Evolutionary conservation across 2,113 vertebrate genomes (phyloP).

Genomic region (Perccottus glenii): DNA sequence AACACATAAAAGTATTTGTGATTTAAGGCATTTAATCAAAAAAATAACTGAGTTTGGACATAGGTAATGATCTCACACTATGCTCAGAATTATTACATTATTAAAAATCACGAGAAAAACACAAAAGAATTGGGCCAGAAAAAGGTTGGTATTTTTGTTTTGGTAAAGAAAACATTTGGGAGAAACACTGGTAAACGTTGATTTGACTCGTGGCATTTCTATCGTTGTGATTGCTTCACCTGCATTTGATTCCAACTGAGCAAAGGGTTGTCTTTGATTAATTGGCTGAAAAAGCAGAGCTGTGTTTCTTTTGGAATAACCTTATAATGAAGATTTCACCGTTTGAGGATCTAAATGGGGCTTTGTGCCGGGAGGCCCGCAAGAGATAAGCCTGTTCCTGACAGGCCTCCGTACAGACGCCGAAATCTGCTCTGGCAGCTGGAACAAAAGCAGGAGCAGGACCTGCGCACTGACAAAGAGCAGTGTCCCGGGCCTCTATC

Average conservation of each 20-base stretch:
- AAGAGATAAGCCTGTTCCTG: slow-evolving; percentile 79
- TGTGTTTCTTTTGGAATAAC: slow-evolving; percentile 60
- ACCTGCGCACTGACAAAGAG: slow-evolving; percentile 53
- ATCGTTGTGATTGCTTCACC: slow-evolving; percentile 22
- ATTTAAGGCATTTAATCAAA: too few relatives aligned
- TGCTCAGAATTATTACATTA: too few relatives aligned
- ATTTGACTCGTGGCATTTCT: neutral
- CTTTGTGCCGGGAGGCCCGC: slow-evolving; percentile 74
- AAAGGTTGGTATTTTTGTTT: too few relatives aligned
- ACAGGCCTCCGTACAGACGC: slow-evolving; percentile 74
- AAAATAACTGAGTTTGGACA: too few relatives aligned
- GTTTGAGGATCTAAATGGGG: slow-evolving; percentile 68
- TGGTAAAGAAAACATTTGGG: too few relatives aligned
- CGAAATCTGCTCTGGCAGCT: slow-evolving; percentile 79
- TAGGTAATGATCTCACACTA: too few relatives aligned
- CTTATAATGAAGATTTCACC: slow-evolving; percentile 79
- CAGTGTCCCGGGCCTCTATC: slow-evolving; percentile 37
- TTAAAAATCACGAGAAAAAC: too few relatives aligned
- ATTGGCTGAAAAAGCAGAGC: slow-evolving; percentile 55
- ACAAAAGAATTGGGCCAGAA: too few relatives aligned
- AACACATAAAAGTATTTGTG: too few relatives aligned
- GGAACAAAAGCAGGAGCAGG: slow-evolving; percentile 73
- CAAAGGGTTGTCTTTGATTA: slow-evolving; percentile 56
- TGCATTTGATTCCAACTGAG: slow-evolving; percentile 4
- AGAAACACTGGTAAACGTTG: neutral